Conservation (phyloP, 1,140 invertebrate species). For the Eubasilissa regina region DNA sequence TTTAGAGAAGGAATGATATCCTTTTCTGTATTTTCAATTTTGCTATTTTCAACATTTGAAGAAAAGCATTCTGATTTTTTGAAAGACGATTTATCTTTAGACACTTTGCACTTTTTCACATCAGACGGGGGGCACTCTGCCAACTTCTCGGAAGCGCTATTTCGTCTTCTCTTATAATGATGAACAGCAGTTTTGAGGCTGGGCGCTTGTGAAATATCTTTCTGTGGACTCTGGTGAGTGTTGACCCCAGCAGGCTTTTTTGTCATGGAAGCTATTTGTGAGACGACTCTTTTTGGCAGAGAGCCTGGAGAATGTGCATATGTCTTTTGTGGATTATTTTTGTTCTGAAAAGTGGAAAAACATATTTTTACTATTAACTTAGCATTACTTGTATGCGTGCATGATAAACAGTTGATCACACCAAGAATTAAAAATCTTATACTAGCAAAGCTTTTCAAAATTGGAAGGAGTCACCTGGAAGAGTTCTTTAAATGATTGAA, state of each 20-base stretch:
- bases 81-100: conserved; percentile 39
- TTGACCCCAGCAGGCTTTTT: conserved; percentile 33
- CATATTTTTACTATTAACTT: no score
- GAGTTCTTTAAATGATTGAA: no score
- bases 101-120: conserved; percentile 50
- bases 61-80: conserved; percentile 45
- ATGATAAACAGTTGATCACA: no score
- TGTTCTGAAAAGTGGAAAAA: conserved; percentile 25
- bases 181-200: conserved; percentile 27
- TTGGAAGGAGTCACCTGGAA: no score
- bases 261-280: neutral
- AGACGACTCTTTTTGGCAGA: conserved; percentile 19
- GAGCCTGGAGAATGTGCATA: neutral
- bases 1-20: conserved; percentile 8
- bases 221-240: conserved; percentile 13
- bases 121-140: conserved; percentile 32
- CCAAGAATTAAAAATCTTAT: no score
- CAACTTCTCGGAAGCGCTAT: conserved; percentile 50
- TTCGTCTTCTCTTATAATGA: conserved; percentile 51
- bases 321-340: conserved; percentile 39
- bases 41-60: conserved; percentile 37
- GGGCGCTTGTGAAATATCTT: conserved; percentile 10
- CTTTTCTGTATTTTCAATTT: conserved; percentile 35
- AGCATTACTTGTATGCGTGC: no score
- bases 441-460: no score